Evolutionary conservation across 2,797 vertebrate species (phyloP).

Genomic region (Cyclopterus lumpus): DNA sequence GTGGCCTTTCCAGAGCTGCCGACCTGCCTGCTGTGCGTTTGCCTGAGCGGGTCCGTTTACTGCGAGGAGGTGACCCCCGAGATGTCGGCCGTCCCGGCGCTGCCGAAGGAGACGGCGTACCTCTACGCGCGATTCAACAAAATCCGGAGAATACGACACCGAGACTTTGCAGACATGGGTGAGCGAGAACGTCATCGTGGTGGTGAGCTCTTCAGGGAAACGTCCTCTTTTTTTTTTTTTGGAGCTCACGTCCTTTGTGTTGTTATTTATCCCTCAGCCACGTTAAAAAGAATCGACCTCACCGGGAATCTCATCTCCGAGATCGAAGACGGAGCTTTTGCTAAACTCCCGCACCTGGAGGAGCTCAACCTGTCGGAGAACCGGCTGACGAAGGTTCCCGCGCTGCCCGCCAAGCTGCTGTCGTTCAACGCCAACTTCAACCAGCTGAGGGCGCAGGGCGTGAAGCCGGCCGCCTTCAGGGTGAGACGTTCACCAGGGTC

Average conservation of each 20-base stretch:
- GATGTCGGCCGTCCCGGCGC: constrained; percentile 86
- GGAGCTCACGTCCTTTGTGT: background rate
- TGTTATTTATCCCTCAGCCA: constrained; percentile 73
- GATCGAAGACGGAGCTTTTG: constrained; percentile 93
- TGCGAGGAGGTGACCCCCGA: constrained; percentile 91
- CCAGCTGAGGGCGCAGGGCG: constrained; percentile 89
- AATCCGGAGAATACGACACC: constrained; percentile 89
- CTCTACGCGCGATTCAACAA: constrained; percentile 95
- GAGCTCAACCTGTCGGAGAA: constrained; percentile 92
- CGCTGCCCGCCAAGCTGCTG: constrained; percentile 87
- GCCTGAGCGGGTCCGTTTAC: constrained; percentile 93
- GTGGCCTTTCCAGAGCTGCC: constrained; percentile 86
- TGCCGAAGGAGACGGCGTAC: constrained; percentile 92
- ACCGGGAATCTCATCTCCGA: constrained; percentile 91
- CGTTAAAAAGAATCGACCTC: constrained; percentile 91
- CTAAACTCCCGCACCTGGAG: constrained; percentile 88
- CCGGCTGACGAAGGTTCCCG: constrained; percentile 88
- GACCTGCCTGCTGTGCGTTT: constrained; percentile 93
- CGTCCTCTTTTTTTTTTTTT: background rate
- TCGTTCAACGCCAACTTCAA: constrained; percentile 90
- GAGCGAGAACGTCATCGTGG: constrained; percentile 59
- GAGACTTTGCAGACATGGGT: constrained; percentile 92
- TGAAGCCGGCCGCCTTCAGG: constrained; percentile 92
- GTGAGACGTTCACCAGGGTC: constrained; percentile 64
- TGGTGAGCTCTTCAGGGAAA: background rate